Conservation (phyloP, 2,888 invertebrate genomes). For the Cristatella mucedo region DNA sequence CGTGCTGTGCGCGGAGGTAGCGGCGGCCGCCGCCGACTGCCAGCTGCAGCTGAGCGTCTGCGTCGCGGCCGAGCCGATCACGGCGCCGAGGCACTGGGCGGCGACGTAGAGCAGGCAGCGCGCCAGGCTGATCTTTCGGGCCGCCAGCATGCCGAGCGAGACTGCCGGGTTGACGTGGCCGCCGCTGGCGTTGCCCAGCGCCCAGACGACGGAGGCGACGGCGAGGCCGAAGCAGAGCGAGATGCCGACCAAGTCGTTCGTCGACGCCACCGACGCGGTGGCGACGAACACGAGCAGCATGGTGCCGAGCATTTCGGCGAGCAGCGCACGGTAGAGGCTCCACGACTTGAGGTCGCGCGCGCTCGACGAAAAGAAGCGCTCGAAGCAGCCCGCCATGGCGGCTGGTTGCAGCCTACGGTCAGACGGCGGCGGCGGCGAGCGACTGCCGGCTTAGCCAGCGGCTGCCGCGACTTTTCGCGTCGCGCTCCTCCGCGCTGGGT, state of each 20-base stretch:
- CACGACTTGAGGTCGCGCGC: conserved; percentile 1
- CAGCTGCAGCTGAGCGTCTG: conserved; percentile 7
- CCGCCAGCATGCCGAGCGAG: conserved; percentile 10
- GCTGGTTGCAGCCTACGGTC: no score
- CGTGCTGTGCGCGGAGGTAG: no score
- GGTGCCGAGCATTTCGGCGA: conserved; percentile 6
- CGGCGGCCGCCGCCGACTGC: no score
- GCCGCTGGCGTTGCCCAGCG: conserved; percentile 10
- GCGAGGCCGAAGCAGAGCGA: conserved; percentile 10
- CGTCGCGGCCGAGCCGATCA: conserved; percentile 10
- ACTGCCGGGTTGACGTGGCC: conserved; percentile 13
- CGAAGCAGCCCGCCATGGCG: neutral
- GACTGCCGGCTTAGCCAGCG: no score
- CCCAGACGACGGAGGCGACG: conserved; percentile 12
- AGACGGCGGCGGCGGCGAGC: no score
- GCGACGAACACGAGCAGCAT: conserved; percentile 6
- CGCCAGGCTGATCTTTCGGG: conserved; percentile 11
- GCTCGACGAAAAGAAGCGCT: neutral
- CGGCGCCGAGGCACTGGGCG: conserved; percentile 11
- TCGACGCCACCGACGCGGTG: neutral
- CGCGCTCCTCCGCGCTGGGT: no score
- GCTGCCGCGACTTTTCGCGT: no score
- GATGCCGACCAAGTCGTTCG: neutral
- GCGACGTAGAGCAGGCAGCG: conserved; percentile 10
- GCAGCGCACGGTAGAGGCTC: conserved; percentile 1